A percentile compares a stretch with the other conserved stretches of the same genome.
Evolutionary conservation across 2,797 vertebrate genomes (phyloP).

Genomic region (Oreonectes daqikongensis): DNA sequence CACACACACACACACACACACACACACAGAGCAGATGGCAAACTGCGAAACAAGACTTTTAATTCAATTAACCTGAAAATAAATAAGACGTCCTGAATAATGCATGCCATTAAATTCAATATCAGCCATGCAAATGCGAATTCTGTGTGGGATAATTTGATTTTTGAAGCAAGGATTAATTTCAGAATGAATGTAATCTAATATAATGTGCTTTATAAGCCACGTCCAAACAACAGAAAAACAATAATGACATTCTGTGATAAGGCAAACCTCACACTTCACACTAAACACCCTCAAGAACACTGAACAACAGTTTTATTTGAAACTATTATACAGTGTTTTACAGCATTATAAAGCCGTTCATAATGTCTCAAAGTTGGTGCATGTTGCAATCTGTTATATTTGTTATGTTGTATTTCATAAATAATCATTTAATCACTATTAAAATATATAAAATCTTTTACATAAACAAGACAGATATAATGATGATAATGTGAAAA

Average conservation of each 20-base stretch:
- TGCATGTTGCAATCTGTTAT: not conserved
- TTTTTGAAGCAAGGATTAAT: constrained; percentile 47
- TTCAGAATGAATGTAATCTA: constrained; percentile 48
- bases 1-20: not conserved
- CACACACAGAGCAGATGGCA: not conserved
- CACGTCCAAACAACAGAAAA: constrained; percentile 32
- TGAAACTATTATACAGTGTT: not conserved
- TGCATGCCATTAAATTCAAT: constrained; percentile 49
- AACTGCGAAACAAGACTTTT: constrained; percentile 50
- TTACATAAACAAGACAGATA: not conserved
- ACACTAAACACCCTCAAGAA: not conserved
- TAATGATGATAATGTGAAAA: too few relatives aligned
- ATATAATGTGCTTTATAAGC: constrained; percentile 38
- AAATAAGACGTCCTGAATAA: constrained; percentile 55
- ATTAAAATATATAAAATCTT: too few relatives aligned
- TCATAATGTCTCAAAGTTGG: not conserved
- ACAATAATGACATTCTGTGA: constrained; percentile 27
- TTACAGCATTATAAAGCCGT: not conserved
- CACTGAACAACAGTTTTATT: too few relatives aligned
- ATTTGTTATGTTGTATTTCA: too few relatives aligned
- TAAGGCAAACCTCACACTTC: not conserved
- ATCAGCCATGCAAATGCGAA: constrained; percentile 54
- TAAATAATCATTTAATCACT: too few relatives aligned
- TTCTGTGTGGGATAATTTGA: constrained; percentile 37
- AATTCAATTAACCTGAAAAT: constrained; percentile 68